Evolutionary conservation across 1,140 invertebrate genomes (phyloP).

Genomic region (Portunus trituberculatus): DNA sequence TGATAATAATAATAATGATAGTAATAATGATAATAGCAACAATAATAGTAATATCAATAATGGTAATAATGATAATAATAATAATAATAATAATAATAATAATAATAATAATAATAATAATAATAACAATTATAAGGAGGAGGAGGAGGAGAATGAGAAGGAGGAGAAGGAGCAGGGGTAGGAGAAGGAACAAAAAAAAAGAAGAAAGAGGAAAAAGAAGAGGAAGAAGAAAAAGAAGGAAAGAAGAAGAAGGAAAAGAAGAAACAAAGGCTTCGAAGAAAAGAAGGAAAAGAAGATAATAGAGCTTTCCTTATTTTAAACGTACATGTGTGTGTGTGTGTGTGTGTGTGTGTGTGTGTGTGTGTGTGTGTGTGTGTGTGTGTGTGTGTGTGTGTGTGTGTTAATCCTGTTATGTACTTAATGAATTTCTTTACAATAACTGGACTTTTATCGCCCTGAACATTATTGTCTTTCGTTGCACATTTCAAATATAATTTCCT

Average conservation of each 20-base stretch:
- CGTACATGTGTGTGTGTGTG: neutral
- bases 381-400: neutral
- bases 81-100: too few relatives aligned
- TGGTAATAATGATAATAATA: too few relatives aligned
- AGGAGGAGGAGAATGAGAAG: neutral
- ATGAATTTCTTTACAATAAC: too few relatives aligned
- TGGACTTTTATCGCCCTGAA: too few relatives aligned
- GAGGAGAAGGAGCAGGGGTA: neutral
- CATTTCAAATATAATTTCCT: too few relatives aligned
- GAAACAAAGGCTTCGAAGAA: neutral
- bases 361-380: neutral
- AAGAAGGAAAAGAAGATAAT: neutral
- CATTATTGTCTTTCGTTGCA: too few relatives aligned
- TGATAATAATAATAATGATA: neutral
- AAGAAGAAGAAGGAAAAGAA: neutral
- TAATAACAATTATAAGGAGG: too few relatives aligned
- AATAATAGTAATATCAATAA: neutral
- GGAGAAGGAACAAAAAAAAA: neutral
- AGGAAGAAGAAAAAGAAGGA: too few relatives aligned
- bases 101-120: too few relatives aligned
- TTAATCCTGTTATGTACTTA: too few relatives aligned
- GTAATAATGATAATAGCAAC: slow-evolving; percentile 34
- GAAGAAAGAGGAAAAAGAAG: neutral
- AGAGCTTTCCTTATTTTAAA: neutral
- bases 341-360: neutral